phyloP scores from a whole-genome alignment of 2,888 invertebrate species.

The Tinea trinotella region DNA sequence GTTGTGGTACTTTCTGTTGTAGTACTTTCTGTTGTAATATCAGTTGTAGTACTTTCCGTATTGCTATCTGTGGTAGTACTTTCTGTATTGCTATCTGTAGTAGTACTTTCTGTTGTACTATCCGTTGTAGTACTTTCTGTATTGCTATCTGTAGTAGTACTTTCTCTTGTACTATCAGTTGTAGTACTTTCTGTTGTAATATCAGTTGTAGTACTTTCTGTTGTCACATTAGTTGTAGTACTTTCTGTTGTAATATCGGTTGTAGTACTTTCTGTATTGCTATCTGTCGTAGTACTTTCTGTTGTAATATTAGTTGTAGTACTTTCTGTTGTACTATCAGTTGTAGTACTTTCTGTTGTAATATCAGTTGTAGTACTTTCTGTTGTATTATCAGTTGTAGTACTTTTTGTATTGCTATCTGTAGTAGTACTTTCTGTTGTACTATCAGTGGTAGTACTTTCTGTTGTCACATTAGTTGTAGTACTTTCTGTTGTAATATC shows the following conservation, averaged over 20 bases:
- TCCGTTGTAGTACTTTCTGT: not conserved
- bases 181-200: not conserved
- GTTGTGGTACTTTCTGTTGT: constrained; percentile 17
- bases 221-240: too few relatives aligned
- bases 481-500: not conserved
- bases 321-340: not conserved
- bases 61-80: constrained; percentile 7
- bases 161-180: not conserved
- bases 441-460: constrained; percentile 5
- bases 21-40: constrained; percentile 6
- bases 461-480: too few relatives aligned
- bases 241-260: constrained; percentile 19
- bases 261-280: not conserved
- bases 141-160: not conserved
- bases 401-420: not conserved
- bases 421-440: constrained; percentile 10
- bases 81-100: constrained; percentile 4
- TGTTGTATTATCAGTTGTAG: not conserved
- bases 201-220: constrained; percentile 19
- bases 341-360: not conserved
- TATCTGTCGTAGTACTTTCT: not conserved
- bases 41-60: constrained; percentile 11
- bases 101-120: constrained; percentile 4
- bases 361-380: not conserved
- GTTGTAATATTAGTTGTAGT: constrained; percentile 2